phyloP scores from a whole-genome alignment of 2,888 invertebrate genomes.

The Lycia hirtaria region DNA sequence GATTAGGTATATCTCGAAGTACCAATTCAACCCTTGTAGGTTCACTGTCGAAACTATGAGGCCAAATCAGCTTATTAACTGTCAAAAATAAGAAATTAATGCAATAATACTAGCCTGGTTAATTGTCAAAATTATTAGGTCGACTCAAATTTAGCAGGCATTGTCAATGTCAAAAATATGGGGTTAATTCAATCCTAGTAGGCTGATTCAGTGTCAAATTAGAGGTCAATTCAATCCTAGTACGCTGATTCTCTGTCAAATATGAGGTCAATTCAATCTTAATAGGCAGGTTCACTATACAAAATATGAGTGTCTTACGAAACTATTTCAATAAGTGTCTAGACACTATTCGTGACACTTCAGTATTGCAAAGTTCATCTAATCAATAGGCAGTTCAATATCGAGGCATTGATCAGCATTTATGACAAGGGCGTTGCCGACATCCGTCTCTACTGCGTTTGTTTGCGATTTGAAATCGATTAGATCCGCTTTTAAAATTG shows the following conservation, averaged over 20 bases:
- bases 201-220: no score
- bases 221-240: conserved; percentile 1
- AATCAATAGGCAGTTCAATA: conserved; percentile 45
- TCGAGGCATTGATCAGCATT: conserved; percentile 50
- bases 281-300: conserved; percentile 7
- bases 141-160: no score
- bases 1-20: no score
- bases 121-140: no score
- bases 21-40: no score
- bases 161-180: no score
- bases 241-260: conserved; percentile 7
- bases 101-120: no score
- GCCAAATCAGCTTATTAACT: no score
- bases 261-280: conserved; percentile 5
- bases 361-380: conserved; percentile 44
- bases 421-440: conserved; percentile 76
- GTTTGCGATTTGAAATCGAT: conserved; percentile 71
- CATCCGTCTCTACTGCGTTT: conserved; percentile 71
- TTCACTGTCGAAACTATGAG: no score
- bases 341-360: conserved; percentile 41
- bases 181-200: no score
- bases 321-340: conserved; percentile 33
- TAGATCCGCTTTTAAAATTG: conserved; percentile 77
- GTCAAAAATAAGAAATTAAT: no score
- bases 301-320: conserved; percentile 32